phyloP scores from a whole-genome alignment of 2,797 vertebrate genomes.

The Hippopotamyrus pictus region DNA sequence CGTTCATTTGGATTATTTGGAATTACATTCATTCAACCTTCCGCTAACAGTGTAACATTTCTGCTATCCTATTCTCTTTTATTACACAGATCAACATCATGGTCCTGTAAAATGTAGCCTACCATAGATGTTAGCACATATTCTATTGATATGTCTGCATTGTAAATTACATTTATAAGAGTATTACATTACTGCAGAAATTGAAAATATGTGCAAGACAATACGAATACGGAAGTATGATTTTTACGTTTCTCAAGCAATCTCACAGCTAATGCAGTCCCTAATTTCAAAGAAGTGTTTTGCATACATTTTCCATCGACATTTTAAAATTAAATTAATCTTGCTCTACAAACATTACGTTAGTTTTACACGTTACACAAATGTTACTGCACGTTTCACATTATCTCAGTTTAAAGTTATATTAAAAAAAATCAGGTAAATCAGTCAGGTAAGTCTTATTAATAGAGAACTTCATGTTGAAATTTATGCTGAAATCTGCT shows the following conservation, averaged over 20 bases:
- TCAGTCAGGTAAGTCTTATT: neutral
- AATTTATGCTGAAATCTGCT: neutral
- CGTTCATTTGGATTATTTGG: slow-evolving; percentile 2
- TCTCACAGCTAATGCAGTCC: neutral
- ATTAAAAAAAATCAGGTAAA: too few relatives aligned
- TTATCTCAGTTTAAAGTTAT: neutral
- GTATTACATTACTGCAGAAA: neutral
- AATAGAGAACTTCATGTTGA: neutral
- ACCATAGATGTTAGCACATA: neutral
- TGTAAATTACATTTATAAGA: neutral
- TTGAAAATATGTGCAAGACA: neutral
- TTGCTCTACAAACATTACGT: neutral
- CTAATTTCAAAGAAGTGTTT: neutral
- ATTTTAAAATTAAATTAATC: neutral
- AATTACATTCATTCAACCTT: neutral
- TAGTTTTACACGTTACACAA: neutral
- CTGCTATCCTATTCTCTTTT: neutral
- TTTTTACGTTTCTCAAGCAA: neutral
- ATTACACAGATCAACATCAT: neutral
- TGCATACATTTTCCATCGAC: neutral
- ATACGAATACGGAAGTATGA: neutral
- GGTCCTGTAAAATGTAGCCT: neutral
- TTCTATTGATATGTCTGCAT: neutral
- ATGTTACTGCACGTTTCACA: neutral
- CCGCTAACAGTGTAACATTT: neutral